Evolutionary conservation across 2,113 vertebrate genomes (phyloP), one percentile per base, ranked within the genome.

Genomic region (Cebus imitator): DNA sequence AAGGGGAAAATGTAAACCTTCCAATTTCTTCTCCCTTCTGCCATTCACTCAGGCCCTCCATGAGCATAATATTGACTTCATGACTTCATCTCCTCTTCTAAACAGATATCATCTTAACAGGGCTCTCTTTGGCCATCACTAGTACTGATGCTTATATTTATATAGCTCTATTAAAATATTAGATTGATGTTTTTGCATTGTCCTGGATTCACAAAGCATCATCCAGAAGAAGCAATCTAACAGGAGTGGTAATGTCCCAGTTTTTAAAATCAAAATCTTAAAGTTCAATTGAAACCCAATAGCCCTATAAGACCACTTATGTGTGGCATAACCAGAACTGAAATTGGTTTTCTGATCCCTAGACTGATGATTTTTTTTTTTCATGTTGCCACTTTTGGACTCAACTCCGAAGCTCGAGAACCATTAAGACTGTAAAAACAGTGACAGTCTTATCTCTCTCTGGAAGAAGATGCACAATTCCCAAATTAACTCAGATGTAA

Each of bases 321-420:
- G 64, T 2, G 23, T 78, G 21, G 35, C 55, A 88, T 88, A 94
- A 86, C 72, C 43, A 86, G 79, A 21, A 48, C 66, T 58, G 78
- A 86, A 97, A 96, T 95, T 95, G 91, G 78, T 85, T 96, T 98
- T 97, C 64, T 97, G 93, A 96, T 96, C 97, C 96, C 58, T 66
- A 79, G 25, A 76, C 61, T 93, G 82, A 96, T 94, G 64, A 87
- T 94, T 90, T 96, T 89, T 96, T 43, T 87, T 94, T 95, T 82
- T 68, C 66, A 93, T 20, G 66, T 93, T 93, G 37, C 89, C 68
- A 86, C 95, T 97, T 96, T 95, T 16, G 17, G 52, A 79, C n/a
- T 58, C 48, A 86, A 78, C 85, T 96, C 35, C 21, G 87, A 94
- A 95, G 11, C 73, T 97, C 78, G 96, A 97, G 92, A 93, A 82